Evolutionary conservation across 2,113 vertebrate species (phyloP).

Genomic region (Bostrychus sinensis): DNA sequence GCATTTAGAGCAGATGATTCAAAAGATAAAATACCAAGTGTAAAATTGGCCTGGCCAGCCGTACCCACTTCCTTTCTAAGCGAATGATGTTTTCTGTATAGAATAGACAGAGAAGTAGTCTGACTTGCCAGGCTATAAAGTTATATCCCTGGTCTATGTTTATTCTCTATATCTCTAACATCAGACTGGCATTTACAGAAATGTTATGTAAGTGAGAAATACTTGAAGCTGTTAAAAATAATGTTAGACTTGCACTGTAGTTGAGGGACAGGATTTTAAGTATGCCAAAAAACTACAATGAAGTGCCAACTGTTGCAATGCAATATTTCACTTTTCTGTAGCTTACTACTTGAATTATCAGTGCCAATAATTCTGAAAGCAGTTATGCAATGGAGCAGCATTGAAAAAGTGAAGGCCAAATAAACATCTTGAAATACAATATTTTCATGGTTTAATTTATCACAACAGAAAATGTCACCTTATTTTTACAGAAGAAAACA

Average conservation of each 20-base stretch:
- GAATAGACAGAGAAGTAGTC: too few relatives aligned
- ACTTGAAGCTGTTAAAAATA: slow-evolving; percentile 10
- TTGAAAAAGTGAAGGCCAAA: slow-evolving; percentile 42
- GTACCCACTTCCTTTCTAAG: too few relatives aligned
- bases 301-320: slow-evolving; percentile 70
- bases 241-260: neutral
- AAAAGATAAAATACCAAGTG: slow-evolving; percentile 36
- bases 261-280: slow-evolving; percentile 18
- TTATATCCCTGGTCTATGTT: too few relatives aligned
- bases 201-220: neutral
- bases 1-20: slow-evolving; percentile 47
- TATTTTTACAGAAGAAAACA: neutral
- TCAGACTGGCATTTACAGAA: neutral
- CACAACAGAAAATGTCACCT: neutral
- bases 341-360: slow-evolving; percentile 51
- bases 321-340: slow-evolving; percentile 33
- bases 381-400: slow-evolving; percentile 39
- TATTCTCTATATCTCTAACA: neutral
- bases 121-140: too few relatives aligned
- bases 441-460: slow-evolving; percentile 27
- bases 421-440: slow-evolving; percentile 20
- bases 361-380: slow-evolving; percentile 58
- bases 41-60: too few relatives aligned
- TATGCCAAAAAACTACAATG: slow-evolving; percentile 56
- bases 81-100: too few relatives aligned